Base-by-base conservation (phyloP, 2,113 vertebrate genomes). In the Vimba vimba region DNA sequence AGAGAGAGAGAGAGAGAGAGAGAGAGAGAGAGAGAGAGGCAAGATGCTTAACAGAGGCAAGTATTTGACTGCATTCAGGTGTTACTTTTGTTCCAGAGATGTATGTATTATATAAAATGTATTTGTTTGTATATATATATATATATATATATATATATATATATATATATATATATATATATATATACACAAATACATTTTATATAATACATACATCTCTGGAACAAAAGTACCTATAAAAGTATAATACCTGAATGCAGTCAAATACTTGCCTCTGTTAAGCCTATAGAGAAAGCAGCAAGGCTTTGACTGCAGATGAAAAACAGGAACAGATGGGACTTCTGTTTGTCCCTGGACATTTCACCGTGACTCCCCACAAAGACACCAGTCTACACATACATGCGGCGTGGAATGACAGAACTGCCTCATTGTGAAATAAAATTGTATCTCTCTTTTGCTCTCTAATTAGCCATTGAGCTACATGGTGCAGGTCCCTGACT, bases 251-350 rank as follows among this genome's bases (percentile, higher is more conserved):
- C 25, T 33, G 19, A 75, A 81, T 33, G 36, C n/a, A 50, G 45
- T 75, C 68, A 74, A 43, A 71, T 23, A 39, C 69, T 47, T 55
- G 27, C 19, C 57, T 39, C 36, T 11, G 66, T 59, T 73, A 62
- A 80, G 64, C 52, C 45, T 39, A 57, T 17, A 59, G 59, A 87
- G 59, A 79, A 87, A 77, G 52, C 27, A 11, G 33, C 11, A 12
- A 50, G 15, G 30, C 30, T 84, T 50, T 33, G 50, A 77, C 62
- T 82, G 68, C 60, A 50, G 82, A 77, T 90, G 78, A 86, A 85
- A 90, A 86, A 85, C 55, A 60, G 36, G 78, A 80, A 69, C 85
- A 90, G 83, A 88, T 90, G 89, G 85, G 78, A 73, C 85, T 84
- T 75, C 82, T 88, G 78, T 10, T 55, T 77, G 86, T 64, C 85